A percentile compares a stretch with the other conserved stretches of the same genome.
phyloP scores from a whole-genome alignment of 2,797 vertebrate species.

The Semaprochilodus insignis region DNA sequence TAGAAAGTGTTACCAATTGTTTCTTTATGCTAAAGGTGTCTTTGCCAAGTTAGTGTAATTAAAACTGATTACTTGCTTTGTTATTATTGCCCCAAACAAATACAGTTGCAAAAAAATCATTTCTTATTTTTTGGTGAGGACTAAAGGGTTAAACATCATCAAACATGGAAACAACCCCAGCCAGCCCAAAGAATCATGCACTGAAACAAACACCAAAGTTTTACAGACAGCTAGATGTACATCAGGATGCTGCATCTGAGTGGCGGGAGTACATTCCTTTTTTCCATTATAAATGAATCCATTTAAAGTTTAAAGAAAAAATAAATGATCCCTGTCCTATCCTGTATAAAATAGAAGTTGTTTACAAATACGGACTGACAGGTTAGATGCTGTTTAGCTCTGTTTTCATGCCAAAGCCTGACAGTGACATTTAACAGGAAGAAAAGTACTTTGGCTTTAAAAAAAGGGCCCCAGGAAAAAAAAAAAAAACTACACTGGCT shows the following conservation, averaged over 20 bases:
- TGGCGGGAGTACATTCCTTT: neutral
- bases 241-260: slow-evolving; percentile 15
- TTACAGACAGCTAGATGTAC: neutral
- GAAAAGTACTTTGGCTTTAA: slow-evolving; percentile 71
- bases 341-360: slow-evolving; percentile 70
- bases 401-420: slow-evolving; percentile 84
- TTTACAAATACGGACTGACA: slow-evolving; percentile 85
- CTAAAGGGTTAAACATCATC: neutral
- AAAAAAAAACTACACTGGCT: slow-evolving; percentile 53
- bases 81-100: no score
- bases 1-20: no score
- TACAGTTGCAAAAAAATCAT: no score
- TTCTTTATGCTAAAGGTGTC: no score
- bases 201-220: neutral
- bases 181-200: neutral
- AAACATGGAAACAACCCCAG: slow-evolving; percentile 18
- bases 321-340: slow-evolving; percentile 66
- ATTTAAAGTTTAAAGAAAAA: slow-evolving; percentile 59
- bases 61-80: no score
- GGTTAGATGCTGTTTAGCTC: slow-evolving; percentile 81
- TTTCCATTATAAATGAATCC: slow-evolving; percentile 3
- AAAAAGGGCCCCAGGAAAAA: slow-evolving; percentile 55
- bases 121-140: no score
- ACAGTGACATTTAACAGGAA: slow-evolving; percentile 85
- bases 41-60: no score